Base-by-base conservation (phyloP, 2,888 invertebrate genomes). In the Tiliacea citrago region DNA sequence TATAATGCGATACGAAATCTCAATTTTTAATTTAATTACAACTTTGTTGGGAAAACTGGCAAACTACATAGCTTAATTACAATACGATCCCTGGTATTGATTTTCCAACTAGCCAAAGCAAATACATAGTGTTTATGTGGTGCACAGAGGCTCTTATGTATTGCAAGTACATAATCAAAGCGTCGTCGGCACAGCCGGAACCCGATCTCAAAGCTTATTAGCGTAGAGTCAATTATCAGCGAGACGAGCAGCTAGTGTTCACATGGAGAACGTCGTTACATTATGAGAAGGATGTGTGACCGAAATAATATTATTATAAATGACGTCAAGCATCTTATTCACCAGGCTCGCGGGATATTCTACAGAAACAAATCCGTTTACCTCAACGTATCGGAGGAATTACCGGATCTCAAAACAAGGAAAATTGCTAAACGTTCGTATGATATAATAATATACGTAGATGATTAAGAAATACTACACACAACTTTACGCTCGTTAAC, bases 201-300 rank as follows among this genome's bases (percentile, higher is more conserved):
- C 72, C 57, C 72, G 80, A 85, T 81, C 75, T 79, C 68, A 67
- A 63, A 79, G 76, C 75, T 66, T 80, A 72, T 68, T 80, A 73
- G 73, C 73, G 76, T 77, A 74, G 68, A 81, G 69, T 68, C 75
- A 63, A 79, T 77, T 83, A 85, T 79, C 69, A 73, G 67, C 60
- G 39, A 78, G 77, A 82, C 68, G 68, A 76, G 73, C 66, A 55
- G 73, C 68, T 60, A 84, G 65, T 62, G 73, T 82, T 84, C 73
- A 73, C 74, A 82, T 78, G 70, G 78, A 85, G 79, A 82, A 75
- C 75, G 75, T 86, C 83, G 71, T 69, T 73, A 86, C 83, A 85
- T 84, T 85, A 86, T 83, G 74, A 90, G 81, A 88, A 91, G 91
- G 90, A 91, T 91, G 71, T 82, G 85, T 85, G 86, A 82, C 84